phyloP scores from a whole-genome alignment of 2,113 vertebrate species.

The Nothocercus nigrocapillus region DNA sequence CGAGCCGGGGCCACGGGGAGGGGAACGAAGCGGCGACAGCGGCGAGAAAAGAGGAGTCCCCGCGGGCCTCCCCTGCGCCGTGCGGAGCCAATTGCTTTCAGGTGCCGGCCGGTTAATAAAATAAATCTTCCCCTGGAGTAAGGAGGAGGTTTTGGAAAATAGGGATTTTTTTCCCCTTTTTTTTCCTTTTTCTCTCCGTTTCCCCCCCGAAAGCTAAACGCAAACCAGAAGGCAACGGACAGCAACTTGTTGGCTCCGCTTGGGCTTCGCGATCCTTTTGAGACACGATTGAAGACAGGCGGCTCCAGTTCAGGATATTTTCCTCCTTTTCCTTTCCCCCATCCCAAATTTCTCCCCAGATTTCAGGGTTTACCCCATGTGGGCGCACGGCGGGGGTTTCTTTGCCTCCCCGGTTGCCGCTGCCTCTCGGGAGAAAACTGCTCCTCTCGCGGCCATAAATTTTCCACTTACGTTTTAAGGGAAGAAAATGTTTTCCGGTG shows the following conservation, averaged over 20 bases:
- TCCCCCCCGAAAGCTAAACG: constrained; percentile 24
- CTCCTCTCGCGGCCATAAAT: constrained; percentile 15
- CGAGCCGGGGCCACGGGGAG: too few relatives aligned
- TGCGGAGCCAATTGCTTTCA: constrained; percentile 64
- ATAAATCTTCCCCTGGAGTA: constrained; percentile 43
- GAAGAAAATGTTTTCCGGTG: constrained; percentile 35
- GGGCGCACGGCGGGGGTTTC: accelerated
- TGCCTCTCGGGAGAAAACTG: not conserved
- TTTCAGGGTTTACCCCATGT: not conserved
- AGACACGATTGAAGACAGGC: not conserved
- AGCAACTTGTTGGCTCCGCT: not conserved
- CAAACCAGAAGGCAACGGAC: constrained; percentile 56
- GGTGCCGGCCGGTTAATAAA: constrained; percentile 67
- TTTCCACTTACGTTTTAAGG: constrained; percentile 23
- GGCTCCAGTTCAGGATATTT: not conserved
- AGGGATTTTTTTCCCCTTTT: not conserved
- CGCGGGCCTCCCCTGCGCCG: not conserved
- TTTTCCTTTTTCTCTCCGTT: not conserved
- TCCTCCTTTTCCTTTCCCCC: not conserved
- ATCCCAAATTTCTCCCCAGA: too few relatives aligned
- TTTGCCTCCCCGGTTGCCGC: not conserved
- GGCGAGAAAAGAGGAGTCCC: not conserved
- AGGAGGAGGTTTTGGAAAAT: constrained; percentile 8
- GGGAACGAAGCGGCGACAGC: not conserved
- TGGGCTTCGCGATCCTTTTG: not conserved